These are phyloP conservation scores for Zaprionus lineosus DNA, from an alignment of 2,888 invertebrate genomes.

Conservation along the genomic window DNA sequence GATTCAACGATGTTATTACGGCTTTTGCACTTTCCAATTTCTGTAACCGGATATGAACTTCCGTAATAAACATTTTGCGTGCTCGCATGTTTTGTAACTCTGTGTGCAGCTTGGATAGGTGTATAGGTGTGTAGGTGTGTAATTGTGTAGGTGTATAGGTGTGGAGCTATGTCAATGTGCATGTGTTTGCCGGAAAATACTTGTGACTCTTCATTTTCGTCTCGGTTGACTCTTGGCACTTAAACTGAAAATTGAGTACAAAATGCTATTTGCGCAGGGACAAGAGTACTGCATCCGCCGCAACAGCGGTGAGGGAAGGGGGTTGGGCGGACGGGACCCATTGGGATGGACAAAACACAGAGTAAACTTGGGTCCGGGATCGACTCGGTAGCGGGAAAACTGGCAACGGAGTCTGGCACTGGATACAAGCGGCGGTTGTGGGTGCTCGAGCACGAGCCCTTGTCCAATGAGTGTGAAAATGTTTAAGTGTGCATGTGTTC, in stretches of 20 bases:
- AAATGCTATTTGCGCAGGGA: constrained; percentile 29
- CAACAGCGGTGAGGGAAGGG: background rate
- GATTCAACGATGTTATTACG: constrained; percentile 42
- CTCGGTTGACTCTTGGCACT: constrained; percentile 39
- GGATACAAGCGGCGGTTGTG: too few relatives aligned
- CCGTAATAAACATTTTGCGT: constrained; percentile 91
- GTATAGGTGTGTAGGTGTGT: constrained; percentile 8
- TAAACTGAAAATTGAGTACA: constrained; percentile 38
- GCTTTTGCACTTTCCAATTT: constrained; percentile 76
- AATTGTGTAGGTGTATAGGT: background rate
- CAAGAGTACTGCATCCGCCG: background rate
- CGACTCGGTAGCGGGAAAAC: too few relatives aligned
- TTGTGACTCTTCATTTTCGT: constrained; percentile 74
- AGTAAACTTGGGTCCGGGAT: too few relatives aligned
- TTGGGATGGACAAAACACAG: too few relatives aligned
- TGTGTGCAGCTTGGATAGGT: constrained; percentile 6
- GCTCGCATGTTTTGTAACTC: constrained; percentile 83
- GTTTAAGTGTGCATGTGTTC: background rate
- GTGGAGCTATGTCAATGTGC: constrained; percentile 2
- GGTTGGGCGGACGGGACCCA: too few relatives aligned
- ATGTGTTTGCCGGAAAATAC: constrained; percentile 69
- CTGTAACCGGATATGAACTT: constrained; percentile 91
- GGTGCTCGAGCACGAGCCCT: background rate
- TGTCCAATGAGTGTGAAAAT: constrained; percentile 24
- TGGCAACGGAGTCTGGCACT: too few relatives aligned